Percentiles rank a stretch among this genome's conserved stretches.
phyloP scores from a whole-genome alignment of 2,113 vertebrate species.

The Oryzias woworae region DNA sequence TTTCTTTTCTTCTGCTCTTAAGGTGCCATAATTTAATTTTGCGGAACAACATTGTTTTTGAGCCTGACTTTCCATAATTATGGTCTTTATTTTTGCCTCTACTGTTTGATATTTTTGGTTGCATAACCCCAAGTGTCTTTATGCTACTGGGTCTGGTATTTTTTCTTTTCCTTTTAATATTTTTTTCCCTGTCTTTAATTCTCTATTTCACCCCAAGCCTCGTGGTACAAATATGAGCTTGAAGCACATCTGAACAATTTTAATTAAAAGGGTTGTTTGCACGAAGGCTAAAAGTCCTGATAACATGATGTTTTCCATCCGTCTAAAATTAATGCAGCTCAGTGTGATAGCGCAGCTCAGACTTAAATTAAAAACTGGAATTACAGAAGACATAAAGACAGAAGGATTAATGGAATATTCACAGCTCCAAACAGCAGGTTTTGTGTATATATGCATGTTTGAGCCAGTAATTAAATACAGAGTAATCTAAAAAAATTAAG shows the following conservation, averaged over 20 bases:
- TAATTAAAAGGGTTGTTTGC: conserved; percentile 66
- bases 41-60: not conserved
- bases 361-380: conserved; percentile 36
- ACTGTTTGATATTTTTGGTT: conserved; percentile 9
- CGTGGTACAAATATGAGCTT: conserved; percentile 47
- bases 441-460: not conserved
- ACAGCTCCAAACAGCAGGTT: conserved; percentile 1
- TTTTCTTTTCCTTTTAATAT: not conserved
- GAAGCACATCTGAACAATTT: conserved; percentile 48
- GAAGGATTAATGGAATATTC: conserved; percentile 13
- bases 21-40: not conserved
- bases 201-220: conserved; percentile 27
- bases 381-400: conserved; percentile 35
- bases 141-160: not conserved
- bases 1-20: too few species aligned
- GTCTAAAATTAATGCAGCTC: conserved; percentile 50
- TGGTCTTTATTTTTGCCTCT: not conserved
- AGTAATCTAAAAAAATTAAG: too few species aligned
- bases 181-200: conserved; percentile 13
- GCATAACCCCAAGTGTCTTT: not conserved
- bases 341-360: conserved; percentile 32
- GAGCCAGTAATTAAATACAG: conserved; percentile 13
- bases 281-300: conserved; percentile 59
- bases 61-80: too few species aligned
- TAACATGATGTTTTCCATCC: conserved; percentile 49